These are phyloP conservation scores for Phodopus roborovskii DNA, from an alignment of 2,113 vertebrate species.

Conservation along the genomic window DNA sequence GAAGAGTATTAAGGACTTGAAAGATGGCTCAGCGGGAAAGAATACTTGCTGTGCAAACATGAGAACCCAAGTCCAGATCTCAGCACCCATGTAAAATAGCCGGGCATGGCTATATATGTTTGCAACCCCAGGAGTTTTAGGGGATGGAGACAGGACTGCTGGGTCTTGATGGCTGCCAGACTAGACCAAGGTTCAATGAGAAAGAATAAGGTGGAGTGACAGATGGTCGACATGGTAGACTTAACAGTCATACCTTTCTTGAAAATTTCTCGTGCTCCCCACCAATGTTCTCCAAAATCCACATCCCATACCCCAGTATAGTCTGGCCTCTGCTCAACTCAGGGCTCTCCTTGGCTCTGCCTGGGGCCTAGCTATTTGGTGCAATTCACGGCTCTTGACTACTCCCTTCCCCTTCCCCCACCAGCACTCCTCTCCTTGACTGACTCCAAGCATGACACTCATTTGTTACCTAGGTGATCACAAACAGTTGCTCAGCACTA, in stretches of 20 bases:
- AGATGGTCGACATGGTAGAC: fast-evolving
- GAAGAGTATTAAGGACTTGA: neutral
- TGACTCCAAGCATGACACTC: neutral
- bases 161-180: neutral
- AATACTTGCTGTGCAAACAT: neutral
- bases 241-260: neutral
- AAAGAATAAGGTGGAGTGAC: neutral
- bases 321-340: no score
- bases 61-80: neutral
- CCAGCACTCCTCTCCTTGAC: neutral
- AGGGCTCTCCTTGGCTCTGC: neutral
- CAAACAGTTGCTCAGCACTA: no score
- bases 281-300: neutral
- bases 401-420: neutral
- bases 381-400: neutral
- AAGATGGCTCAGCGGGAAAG: neutral
- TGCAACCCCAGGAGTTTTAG: neutral
- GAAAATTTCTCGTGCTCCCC: neutral
- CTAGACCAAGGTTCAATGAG: neutral
- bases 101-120: neutral
- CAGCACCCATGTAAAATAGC: neutral
- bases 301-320: neutral
- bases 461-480: neutral
- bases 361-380: neutral
- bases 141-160: neutral